phyloP scores from a whole-genome alignment of 2,888 invertebrate species.

The Spilarctia lutea region DNA sequence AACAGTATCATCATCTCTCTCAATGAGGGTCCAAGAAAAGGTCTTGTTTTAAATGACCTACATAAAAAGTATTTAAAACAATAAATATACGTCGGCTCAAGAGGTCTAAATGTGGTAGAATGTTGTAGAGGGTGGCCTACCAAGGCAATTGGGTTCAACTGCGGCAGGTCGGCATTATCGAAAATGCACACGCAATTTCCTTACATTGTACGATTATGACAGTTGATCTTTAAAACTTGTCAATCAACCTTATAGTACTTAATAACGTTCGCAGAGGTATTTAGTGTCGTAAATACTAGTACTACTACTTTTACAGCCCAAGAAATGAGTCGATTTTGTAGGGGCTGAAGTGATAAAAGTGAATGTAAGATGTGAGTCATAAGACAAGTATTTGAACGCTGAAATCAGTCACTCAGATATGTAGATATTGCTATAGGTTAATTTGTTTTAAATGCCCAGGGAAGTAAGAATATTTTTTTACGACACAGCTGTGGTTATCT shows the following conservation, averaged over 20 bases:
- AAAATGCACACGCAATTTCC: constrained; percentile 40
- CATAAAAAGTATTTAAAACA: neutral
- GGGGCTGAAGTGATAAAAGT: neutral
- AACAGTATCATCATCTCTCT: neutral
- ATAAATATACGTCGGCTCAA: constrained; percentile 27
- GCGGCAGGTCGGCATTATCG: constrained; percentile 33
- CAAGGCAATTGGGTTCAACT: constrained; percentile 48
- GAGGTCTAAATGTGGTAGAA: constrained; percentile 35
- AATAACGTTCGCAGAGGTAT: neutral
- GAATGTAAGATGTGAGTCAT: neutral
- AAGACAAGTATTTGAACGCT: neutral
- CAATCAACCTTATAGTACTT: neutral
- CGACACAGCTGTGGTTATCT: neutral
- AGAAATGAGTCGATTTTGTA: neutral
- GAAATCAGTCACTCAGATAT: neutral
- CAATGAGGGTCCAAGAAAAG: neutral
- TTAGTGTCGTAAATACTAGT: neutral
- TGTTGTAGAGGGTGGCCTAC: constrained; percentile 55
- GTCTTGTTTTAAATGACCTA: too few species aligned
- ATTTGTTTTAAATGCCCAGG: neutral
- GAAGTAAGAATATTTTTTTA: neutral
- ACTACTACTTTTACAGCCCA: neutral
- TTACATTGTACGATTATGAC: constrained; percentile 28
- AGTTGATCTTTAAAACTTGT: constrained; percentile 26
- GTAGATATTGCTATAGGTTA: neutral